Evolutionary conservation across 2,113 vertebrate species (phyloP), one percentile per base, ranked within the genome.

Genomic region (Ictidomys tridecemlineatus): DNA sequence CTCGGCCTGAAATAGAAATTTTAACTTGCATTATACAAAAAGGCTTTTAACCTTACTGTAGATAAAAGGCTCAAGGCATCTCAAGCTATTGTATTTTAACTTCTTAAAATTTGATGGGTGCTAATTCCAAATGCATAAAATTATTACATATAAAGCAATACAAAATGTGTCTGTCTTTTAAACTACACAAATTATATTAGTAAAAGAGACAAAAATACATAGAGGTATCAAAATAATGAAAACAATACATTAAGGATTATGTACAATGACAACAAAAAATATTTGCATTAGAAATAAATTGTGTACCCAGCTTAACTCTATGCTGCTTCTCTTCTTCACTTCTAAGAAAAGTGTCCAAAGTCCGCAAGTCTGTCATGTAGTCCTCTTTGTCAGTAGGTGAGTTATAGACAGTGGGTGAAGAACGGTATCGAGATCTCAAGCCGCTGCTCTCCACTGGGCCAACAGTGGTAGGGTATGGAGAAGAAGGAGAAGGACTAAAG

Each of bases 281-380:
- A 83, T 0, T 3, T 42, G 32, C 5, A 37, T 34, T 69, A 26
- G 24, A 95, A 86, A 77, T 48, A 58, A 37, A 85, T 78, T 4
- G 16, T 53, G 2, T 94, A 99, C 99, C 99, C 1, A 99, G 97
- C 0, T 99, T 99, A 45, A 99, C 99, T 79, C 99, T 98, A 63
- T 99, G 99, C 92, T 99, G 99, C 11, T 99, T 99, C 98, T 99
- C 99, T 91, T 99, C 99, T 96, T 99, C 99, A 0, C 98, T 98
- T 65, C 98, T 99, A 26, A 99, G 99, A 94, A 99, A 99, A 93
- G 96, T 98, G 92, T 99, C 99, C 93, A 99, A 93, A 7, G 98
- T 98, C 76, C 99, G 99, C 24, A 99, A 98, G 96, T 99, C 99
- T 5, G 99, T 99, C 96, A 99, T 99, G 24, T 98, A 99, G 79